Evolutionary conservation across 2,797 vertebrate genomes (phyloP).

Genomic region (Phalanger gymnotis): DNA sequence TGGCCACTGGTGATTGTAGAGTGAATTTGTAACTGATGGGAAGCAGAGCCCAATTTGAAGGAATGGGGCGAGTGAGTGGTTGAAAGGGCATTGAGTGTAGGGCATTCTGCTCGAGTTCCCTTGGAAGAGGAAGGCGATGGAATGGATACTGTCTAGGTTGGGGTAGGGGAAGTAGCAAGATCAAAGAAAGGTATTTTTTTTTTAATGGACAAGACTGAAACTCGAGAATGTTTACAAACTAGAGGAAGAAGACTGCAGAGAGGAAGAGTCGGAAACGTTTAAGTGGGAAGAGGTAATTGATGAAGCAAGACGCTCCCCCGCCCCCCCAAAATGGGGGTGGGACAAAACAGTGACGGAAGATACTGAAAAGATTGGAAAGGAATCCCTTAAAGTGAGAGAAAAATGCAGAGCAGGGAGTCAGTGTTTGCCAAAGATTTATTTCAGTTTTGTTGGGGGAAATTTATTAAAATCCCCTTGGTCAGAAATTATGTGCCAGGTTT

Average conservation of each 20-base stretch:
- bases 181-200: neutral
- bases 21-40: neutral
- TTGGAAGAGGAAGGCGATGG: neutral
- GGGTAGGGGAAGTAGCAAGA: neutral
- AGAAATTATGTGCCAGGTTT: constrained; percentile 22
- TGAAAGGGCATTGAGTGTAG: neutral
- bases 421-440: constrained; percentile 39
- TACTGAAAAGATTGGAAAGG: neutral
- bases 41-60: neutral
- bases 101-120: neutral
- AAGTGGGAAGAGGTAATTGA: constrained; percentile 4
- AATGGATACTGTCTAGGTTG: neutral
- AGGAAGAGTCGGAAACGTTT: neutral
- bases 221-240: neutral
- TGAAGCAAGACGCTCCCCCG: neutral
- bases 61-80: neutral
- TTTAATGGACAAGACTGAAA: neutral
- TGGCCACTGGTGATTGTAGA: neutral
- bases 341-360: constrained; percentile 58
- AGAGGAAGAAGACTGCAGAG: neutral
- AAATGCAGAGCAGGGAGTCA: constrained; percentile 47
- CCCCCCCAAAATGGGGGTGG: neutral
- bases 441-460: constrained; percentile 25
- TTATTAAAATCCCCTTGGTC: constrained; percentile 57
- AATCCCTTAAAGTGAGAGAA: constrained; percentile 35